Percentiles rank a stretch among this genome's conserved stretches.
Conservation (phyloP, 1,140 invertebrate species). For the Leptinotarsa defecta region DNA sequence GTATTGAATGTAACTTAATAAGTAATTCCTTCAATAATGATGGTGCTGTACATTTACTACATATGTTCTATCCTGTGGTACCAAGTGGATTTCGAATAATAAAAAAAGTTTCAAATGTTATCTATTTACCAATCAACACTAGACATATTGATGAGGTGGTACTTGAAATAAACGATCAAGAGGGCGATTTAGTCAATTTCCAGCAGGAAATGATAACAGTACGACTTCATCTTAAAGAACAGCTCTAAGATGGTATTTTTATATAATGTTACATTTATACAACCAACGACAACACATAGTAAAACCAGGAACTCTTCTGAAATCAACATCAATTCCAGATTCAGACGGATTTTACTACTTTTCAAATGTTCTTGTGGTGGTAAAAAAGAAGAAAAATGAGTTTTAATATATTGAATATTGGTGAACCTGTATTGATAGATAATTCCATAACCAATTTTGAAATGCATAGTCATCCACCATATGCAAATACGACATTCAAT, state of each 20-base stretch:
- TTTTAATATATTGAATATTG: background rate
- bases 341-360: background rate
- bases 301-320: background rate
- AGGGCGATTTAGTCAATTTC: background rate
- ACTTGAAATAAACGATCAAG: background rate
- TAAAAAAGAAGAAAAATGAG: background rate
- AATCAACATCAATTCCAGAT: background rate
- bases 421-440: background rate
- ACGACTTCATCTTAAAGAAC: background rate
- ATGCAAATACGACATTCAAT: background rate
- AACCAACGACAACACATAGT: background rate
- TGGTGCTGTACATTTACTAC: conserved; percentile 43
- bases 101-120: conserved; percentile 47
- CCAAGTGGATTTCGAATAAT: conserved; percentile 46
- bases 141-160: background rate
- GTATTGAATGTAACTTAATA: conserved; percentile 44
- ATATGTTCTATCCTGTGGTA: conserved; percentile 48
- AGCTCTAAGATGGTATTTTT: background rate
- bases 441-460: background rate
- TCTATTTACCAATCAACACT: conserved; percentile 45
- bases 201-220: conserved; percentile 1
- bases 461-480: background rate
- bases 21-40: conserved; percentile 40
- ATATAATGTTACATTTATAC: background rate
- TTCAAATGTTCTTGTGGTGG: background rate